Percentiles rank a stretch among this genome's conserved stretches.
Evolutionary conservation across 2,797 vertebrate species (phyloP).

Genomic region (Tokudaia muenninki): DNA sequence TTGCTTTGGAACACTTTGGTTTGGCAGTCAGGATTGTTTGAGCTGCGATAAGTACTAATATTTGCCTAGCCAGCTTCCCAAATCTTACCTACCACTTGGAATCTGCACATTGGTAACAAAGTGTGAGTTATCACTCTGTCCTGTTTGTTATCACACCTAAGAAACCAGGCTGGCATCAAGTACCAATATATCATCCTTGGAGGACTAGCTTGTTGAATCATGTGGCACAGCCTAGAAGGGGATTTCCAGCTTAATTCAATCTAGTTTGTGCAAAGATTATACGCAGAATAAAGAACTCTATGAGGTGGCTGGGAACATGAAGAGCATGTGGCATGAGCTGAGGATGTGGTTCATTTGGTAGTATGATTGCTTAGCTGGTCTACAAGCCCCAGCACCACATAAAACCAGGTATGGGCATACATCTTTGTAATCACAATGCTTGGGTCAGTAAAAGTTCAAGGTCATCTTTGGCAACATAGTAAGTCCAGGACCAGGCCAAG

Average conservation of each 20-base stretch:
- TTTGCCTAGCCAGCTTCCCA: conserved; percentile 81
- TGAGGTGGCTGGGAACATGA: not conserved
- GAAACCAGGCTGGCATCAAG: conserved; percentile 12
- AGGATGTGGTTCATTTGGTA: not conserved
- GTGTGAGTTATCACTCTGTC: conserved; percentile 38
- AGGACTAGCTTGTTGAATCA: conserved; percentile 4
- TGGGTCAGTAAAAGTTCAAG: not conserved
- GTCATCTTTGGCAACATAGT: not conserved
- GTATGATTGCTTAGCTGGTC: too few species aligned
- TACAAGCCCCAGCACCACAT: not conserved
- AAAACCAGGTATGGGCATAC: not conserved
- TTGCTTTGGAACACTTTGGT: conserved; percentile 78
- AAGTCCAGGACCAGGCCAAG: not conserved
- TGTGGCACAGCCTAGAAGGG: not conserved
- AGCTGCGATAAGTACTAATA: conserved; percentile 82
- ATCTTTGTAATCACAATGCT: not conserved
- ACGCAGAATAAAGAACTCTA: conserved; percentile 47
- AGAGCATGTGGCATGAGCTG: not conserved
- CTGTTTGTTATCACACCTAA: conserved; percentile 38
- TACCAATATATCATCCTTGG: conserved; percentile 29
- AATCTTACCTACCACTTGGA: conserved; percentile 68
- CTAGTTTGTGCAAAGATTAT: conserved; percentile 47
- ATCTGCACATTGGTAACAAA: conserved; percentile 66
- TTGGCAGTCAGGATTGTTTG: conserved; percentile 80
- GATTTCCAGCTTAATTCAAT: conserved; percentile 66